Base-by-base conservation (phyloP, 2,888 invertebrate species). In the Lamproptera curius region DNA sequence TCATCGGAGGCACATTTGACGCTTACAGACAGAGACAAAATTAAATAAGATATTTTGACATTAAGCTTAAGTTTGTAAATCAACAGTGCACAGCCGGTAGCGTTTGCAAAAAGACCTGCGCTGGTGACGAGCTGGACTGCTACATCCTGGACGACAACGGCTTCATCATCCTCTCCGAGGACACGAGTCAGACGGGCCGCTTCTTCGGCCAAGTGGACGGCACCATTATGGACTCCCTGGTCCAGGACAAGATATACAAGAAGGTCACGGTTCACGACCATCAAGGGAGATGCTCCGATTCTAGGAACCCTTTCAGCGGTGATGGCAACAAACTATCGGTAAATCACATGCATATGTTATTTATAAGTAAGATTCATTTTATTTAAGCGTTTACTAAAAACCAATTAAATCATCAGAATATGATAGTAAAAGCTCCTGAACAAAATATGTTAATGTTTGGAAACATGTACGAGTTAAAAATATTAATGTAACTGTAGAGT, bases 161-260 rank as follows among this genome's bases (percentile, higher is more conserved):
- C 10, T 98, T 97, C 74, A 94, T 98, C 42, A 93, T 98, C 43
- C 92, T 97, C 31, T 97, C 97, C 0, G 96, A 97, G 76, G 93
- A 94, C 57, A 89, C 91, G 23, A 92, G 94, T 34, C 95, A 97
- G 64, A 96, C 96, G 1, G 97, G 97, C 1, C 91, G 93, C 65
- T 98, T 98, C 81, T 97, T 97, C 67, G 98, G 97, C 0, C 96
- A 97, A 78, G 94, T 97, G 34, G 97, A 97, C 73, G 96, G 96
- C 14, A 96, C 96, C 10, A 96, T 97, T 52, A 96, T 97, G 96
- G 96, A 97, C 76, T 95, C 96, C 0, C 80, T 97, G 43, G 96
- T 97, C 0, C 95, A 97, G 70, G 96, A 96, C 67, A 91, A 94
- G 54, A 96, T 97, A 64, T 97, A 96, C 77, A 95, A 95, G 67